Conservation (phyloP, 1,140 invertebrate genomes). For the Drosophila nannoptera region DNA sequence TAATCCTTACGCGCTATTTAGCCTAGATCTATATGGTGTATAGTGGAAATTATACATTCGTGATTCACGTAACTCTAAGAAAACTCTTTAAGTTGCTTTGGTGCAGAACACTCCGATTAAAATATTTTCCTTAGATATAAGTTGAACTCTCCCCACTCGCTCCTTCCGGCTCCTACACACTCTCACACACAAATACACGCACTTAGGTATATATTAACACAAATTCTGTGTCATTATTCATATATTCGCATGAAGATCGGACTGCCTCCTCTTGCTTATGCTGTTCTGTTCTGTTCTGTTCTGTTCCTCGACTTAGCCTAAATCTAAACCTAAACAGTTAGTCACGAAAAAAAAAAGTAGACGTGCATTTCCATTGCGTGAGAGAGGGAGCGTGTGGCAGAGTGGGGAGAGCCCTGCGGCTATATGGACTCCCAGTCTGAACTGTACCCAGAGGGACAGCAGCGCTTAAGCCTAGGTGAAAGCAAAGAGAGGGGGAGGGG, state of each 20-base stretch:
- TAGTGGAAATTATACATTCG: too few relatives aligned
- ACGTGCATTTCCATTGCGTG: too few relatives aligned
- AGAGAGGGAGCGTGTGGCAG: too few relatives aligned
- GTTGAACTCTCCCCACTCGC: conserved; percentile 1
- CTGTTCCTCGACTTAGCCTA: not conserved
- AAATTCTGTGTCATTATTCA: not conserved
- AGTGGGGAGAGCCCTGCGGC: too few relatives aligned
- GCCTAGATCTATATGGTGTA: too few relatives aligned
- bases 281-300: not conserved
- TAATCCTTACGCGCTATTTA: too few relatives aligned
- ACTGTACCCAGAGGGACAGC: too few relatives aligned
- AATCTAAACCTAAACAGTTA: not conserved
- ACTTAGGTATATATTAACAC: not conserved
- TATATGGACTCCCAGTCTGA: too few relatives aligned
- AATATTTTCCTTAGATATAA: not conserved
- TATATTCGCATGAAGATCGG: too few relatives aligned
- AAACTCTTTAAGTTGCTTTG: conserved; percentile 13
- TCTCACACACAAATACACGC: not conserved
- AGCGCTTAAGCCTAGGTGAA: too few relatives aligned
- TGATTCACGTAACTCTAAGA: not conserved
- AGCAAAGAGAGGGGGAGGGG: too few relatives aligned
- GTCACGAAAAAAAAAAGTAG: not conserved
- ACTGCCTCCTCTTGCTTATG: not conserved
- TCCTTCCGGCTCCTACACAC: not conserved
- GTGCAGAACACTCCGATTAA: conserved; percentile 8